Evolutionary conservation across 2,797 vertebrate species (phyloP).

Genomic region (Centropyge bicolor): DNA sequence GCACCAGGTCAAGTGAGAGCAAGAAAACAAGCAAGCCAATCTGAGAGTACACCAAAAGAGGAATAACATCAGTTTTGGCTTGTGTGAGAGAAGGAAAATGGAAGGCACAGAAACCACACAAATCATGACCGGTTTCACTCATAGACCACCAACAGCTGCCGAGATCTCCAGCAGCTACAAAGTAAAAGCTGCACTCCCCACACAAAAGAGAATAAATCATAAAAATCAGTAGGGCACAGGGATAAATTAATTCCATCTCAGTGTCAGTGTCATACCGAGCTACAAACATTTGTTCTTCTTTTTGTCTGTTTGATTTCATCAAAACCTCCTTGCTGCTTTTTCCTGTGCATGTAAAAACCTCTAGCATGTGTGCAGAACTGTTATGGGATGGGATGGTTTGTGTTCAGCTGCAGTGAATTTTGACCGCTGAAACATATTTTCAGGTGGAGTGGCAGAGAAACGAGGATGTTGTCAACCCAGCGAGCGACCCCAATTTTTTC

Average conservation of each 20-base stretch:
- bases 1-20: slow-evolving; percentile 76
- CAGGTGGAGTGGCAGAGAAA: slow-evolving; percentile 99
- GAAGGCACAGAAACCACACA: slow-evolving; percentile 45
- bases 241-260: slow-evolving; percentile 29
- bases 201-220: slow-evolving; percentile 27
- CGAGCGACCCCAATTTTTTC: slow-evolving; percentile 93
- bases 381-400: neutral
- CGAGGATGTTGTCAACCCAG: slow-evolving; percentile 93
- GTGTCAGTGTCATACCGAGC: slow-evolving; percentile 14
- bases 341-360: slow-evolving; percentile 3
- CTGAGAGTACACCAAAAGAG: slow-evolving; percentile 62
- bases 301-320: slow-evolving; percentile 32
- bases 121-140: slow-evolving; percentile 38
- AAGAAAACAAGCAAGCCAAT: slow-evolving; percentile 74
- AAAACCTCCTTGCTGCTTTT: neutral
- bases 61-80: slow-evolving; percentile 68
- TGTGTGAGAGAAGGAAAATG: slow-evolving; percentile 27
- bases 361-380: slow-evolving; percentile 5
- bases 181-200: slow-evolving; percentile 37
- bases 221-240: slow-evolving; percentile 34
- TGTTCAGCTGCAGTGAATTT: slow-evolving; percentile 37
- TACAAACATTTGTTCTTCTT: slow-evolving; percentile 5
- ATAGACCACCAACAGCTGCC: slow-evolving; percentile 23
- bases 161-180: slow-evolving; percentile 35
- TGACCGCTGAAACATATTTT: slow-evolving; percentile 63